Evolutionary conservation across 2,888 invertebrate species (phyloP).

Genomic region (Acanthoscelides obtectus): DNA sequence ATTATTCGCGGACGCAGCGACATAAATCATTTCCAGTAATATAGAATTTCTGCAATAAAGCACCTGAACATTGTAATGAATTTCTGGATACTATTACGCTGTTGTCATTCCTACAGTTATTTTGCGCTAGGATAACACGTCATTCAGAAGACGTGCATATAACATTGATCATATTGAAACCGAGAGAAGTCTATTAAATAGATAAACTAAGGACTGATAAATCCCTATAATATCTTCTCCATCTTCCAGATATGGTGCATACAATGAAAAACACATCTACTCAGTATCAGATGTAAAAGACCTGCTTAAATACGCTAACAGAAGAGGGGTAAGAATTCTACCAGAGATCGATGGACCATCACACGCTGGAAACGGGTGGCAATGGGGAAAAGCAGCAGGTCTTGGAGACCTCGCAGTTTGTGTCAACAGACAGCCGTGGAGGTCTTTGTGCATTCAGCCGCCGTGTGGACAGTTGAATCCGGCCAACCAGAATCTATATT

Average conservation of each 20-base stretch:
- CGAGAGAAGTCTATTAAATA: no score
- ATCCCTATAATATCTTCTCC: no score
- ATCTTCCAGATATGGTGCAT: constrained; percentile 64
- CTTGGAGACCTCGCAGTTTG: constrained; percentile 65
- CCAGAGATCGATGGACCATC: constrained; percentile 89
- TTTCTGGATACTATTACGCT: no score
- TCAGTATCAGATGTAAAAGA: constrained; percentile 58
- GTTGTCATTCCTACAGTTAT: no score
- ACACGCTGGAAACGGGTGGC: constrained; percentile 82
- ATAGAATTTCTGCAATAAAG: no score
- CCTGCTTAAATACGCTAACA: constrained; percentile 71
- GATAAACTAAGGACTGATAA: no score
- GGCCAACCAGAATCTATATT: constrained; percentile 64
- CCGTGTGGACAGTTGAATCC: constrained; percentile 85
- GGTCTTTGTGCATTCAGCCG: constrained; percentile 69
- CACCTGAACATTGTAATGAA: no score
- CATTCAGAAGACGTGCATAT: no score
- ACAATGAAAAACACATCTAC: constrained; percentile 65
- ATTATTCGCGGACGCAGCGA: no score
- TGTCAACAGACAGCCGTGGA: constrained; percentile 65
- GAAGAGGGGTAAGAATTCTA: constrained; percentile 77
- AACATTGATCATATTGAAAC: no score
- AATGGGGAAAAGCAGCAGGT: constrained; percentile 64
- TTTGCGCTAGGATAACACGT: no score
- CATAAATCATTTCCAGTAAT: no score